A percentile compares a stretch with the other conserved stretches of the same genome.
Conservation (phyloP, 1,140 invertebrate species). For the Anagrus nilaparvatae region DNA sequence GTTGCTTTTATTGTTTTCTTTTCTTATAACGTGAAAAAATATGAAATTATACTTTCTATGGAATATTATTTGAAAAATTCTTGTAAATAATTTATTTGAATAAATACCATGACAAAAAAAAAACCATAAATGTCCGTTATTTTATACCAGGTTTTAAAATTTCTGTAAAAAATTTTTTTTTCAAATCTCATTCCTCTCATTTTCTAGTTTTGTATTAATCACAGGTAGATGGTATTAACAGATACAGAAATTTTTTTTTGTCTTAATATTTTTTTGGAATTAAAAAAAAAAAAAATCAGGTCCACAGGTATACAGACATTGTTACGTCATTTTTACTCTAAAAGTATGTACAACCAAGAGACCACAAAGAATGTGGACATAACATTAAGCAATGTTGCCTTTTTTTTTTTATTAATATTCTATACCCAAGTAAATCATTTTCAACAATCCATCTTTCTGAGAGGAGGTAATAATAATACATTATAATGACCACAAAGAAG, state of each 20-base stretch:
- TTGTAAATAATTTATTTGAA: too few relatives aligned
- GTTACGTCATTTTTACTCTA: conserved; percentile 38
- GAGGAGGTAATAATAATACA: too few relatives aligned
- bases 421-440: too few relatives aligned
- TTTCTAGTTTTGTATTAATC: neutral
- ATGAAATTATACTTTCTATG: too few relatives aligned
- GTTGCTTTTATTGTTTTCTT: too few relatives aligned
- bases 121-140: neutral
- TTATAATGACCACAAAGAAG: too few relatives aligned
- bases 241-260: conserved; percentile 6
- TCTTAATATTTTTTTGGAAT: conserved; percentile 6
- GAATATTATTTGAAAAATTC: too few relatives aligned
- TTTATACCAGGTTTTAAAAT: neutral
- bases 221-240: neutral
- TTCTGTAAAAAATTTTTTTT: neutral
- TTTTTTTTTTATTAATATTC: too few relatives aligned
- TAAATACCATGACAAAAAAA: neutral
- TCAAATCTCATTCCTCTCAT: too few relatives aligned
- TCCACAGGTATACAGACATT: conserved; percentile 37
- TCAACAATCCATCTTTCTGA: too few relatives aligned
- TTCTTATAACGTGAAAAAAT: too few relatives aligned
- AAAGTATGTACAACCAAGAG: conserved; percentile 14
- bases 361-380: conserved; percentile 34
- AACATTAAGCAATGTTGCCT: conserved; percentile 31
- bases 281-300: conserved; percentile 25